phyloP scores from a whole-genome alignment of 2,888 invertebrate genomes.

The Graphium colonna region DNA sequence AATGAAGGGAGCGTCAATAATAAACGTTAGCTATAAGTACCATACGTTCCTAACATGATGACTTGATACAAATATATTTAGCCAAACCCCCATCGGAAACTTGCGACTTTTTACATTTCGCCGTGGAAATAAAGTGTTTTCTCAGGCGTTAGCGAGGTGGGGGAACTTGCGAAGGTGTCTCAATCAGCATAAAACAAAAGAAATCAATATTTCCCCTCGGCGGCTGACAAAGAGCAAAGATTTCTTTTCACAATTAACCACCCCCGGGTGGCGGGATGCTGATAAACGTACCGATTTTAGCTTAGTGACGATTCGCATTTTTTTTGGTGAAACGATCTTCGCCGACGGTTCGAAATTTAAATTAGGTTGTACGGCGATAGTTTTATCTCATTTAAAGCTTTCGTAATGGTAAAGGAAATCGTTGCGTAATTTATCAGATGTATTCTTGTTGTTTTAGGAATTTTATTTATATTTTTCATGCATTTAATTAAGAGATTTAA shows the following conservation, averaged over 20 bases:
- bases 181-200: constrained; percentile 81
- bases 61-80: no score
- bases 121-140: constrained; percentile 69
- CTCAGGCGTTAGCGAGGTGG: constrained; percentile 58
- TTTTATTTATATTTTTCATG: no score
- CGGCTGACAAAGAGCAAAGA: constrained; percentile 78
- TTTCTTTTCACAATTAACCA: constrained; percentile 80
- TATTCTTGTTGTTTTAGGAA: no score
- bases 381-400: no score
- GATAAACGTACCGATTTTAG: constrained; percentile 62
- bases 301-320: constrained; percentile 45
- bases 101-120: constrained; percentile 54
- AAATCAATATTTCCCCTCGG: constrained; percentile 73
- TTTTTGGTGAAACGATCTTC: constrained; percentile 14
- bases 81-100: no score
- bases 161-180: constrained; percentile 74
- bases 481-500: no score
- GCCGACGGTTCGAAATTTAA: neutral
- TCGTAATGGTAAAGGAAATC: neutral
- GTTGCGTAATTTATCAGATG: no score
- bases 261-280: constrained; percentile 63
- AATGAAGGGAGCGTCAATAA: no score
- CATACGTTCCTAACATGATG: no score
- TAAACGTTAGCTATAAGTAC: no score
- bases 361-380: no score